Conservation (phyloP, 2,113 vertebrate species). For the Trachemys scripta region DNA sequence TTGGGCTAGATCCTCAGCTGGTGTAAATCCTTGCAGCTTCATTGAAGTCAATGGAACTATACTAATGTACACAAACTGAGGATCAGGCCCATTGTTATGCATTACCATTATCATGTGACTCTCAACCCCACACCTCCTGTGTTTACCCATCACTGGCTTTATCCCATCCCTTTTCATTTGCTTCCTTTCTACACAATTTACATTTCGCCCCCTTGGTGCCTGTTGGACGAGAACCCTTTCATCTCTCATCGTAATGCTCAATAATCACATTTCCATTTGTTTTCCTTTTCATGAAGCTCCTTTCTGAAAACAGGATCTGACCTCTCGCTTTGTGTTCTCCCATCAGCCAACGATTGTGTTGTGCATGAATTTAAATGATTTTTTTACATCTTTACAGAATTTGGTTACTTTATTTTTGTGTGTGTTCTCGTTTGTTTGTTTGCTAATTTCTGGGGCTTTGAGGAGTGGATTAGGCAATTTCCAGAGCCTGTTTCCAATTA, state of each 20-base stretch:
- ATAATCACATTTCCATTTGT: conserved; percentile 77
- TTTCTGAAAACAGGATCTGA: conserved; percentile 66
- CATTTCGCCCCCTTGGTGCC: conserved; percentile 67
- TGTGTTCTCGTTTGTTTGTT: conserved; percentile 65
- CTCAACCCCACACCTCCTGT: background rate
- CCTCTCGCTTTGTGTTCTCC: conserved; percentile 66
- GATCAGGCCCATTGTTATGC: background rate
- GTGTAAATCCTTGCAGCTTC: background rate
- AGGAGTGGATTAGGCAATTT: conserved; percentile 45
- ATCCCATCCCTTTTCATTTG: conserved; percentile 66
- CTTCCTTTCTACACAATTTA: conserved; percentile 66
- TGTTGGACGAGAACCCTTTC: conserved; percentile 60
- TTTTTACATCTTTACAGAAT: conserved; percentile 55
- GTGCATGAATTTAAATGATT: conserved; percentile 67
- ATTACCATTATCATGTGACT: conserved; percentile 31
- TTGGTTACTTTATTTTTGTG: conserved; percentile 58
- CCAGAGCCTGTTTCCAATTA: conserved; percentile 61
- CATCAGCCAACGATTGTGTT: conserved; percentile 56
- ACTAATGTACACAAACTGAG: background rate
- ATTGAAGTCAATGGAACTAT: background rate
- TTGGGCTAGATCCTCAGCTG: background rate
- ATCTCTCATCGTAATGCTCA: conserved; percentile 74
- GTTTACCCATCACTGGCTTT: conserved; percentile 62
- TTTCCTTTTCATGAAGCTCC: conserved; percentile 61
- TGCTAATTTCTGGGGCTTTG: conserved; percentile 70